These are phyloP conservation scores for Pomatostomus ruficeps DNA, from an alignment of 2,113 vertebrate genomes.

Conservation along the genomic window DNA sequence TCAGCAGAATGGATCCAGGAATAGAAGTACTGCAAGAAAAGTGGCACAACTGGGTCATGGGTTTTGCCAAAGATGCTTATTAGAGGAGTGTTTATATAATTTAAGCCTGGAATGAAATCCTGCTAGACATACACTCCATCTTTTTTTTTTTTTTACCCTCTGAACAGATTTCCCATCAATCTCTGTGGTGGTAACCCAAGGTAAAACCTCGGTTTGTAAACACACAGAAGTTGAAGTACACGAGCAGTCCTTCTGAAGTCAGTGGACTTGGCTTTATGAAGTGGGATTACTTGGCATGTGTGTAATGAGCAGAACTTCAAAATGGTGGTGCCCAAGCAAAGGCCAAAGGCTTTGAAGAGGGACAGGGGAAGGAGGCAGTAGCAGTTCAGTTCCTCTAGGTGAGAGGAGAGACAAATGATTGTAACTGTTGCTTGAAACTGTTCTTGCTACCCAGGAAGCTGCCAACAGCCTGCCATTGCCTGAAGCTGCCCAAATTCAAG, in stretches of 20 bases:
- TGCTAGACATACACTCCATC: neutral
- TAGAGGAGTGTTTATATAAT: constrained; percentile 16
- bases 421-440: neutral
- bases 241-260: neutral
- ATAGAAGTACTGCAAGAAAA: neutral
- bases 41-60: neutral
- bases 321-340: neutral
- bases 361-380: neutral
- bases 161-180: neutral
- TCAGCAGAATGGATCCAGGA: neutral
- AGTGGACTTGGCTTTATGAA: neutral
- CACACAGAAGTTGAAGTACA: neutral
- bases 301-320: neutral
- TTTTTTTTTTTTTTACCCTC: constrained; percentile 3
- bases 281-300: neutral
- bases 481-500: neutral
- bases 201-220: neutral
- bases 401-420: neutral
- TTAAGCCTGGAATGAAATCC: neutral
- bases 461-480: neutral
- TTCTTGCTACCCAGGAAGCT: neutral
- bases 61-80: constrained; percentile 32
- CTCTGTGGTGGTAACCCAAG: neutral
- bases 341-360: neutral
- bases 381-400: neutral